Evolutionary conservation across 2,113 vertebrate species (phyloP).

Genomic region (Cochlearius cochlearius): DNA sequence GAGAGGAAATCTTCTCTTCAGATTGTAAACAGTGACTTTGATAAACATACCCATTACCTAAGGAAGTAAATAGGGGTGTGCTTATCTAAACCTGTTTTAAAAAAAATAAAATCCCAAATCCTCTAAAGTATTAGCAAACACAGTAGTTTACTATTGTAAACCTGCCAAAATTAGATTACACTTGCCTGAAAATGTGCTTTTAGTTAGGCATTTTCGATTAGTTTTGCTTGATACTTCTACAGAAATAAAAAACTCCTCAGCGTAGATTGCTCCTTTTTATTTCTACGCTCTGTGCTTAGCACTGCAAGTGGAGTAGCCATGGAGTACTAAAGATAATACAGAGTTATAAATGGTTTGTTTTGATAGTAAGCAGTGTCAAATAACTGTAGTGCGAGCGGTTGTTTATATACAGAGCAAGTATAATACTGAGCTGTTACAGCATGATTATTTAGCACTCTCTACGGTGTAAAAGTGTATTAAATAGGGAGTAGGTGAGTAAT

Average conservation of each 20-base stretch:
- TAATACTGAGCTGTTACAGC: not conserved
- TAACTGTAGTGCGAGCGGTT: not conserved
- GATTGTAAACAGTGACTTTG: not conserved
- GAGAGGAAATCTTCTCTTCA: not conserved
- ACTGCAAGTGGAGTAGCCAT: not conserved
- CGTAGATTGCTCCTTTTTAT: not conserved
- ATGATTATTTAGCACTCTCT: not conserved
- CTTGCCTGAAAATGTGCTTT: not conserved
- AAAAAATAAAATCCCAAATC: not conserved
- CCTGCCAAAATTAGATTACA: conserved; percentile 3
- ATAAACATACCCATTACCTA: not conserved
- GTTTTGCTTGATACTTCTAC: not conserved
- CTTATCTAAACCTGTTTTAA: not conserved
- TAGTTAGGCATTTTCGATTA: not conserved
- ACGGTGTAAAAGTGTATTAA: not conserved
- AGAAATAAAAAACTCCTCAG: not conserved
- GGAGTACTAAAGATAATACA: not conserved
- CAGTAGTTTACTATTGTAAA: not conserved
- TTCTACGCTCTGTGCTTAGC: not conserved
- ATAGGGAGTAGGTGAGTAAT: not conserved
- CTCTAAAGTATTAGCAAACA: not conserved
- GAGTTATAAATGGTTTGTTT: conserved; percentile 22
- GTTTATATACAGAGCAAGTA: not conserved
- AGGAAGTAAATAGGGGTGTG: not conserved
- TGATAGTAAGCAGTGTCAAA: not conserved